A percentile compares a stretch with the other conserved stretches of the same genome.
Evolutionary conservation across 2,888 invertebrate species (phyloP).

Genomic region (Tortricodes alternella): DNA sequence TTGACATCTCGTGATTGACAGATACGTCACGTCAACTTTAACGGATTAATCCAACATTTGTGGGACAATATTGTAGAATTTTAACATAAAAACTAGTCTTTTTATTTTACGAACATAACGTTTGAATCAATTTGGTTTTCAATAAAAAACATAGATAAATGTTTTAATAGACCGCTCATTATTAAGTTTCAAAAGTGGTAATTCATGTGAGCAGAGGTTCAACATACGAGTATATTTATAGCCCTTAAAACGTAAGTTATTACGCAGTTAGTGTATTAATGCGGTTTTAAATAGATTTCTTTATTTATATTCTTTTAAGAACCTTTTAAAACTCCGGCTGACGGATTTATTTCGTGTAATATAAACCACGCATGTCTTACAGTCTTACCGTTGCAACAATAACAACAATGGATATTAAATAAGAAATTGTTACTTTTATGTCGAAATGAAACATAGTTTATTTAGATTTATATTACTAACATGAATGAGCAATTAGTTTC

Average conservation of each 20-base stretch:
- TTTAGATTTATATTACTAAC: too few relatives aligned
- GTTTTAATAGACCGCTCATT: constrained; percentile 8
- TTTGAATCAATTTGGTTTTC: not conserved
- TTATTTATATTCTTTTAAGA: constrained; percentile 15
- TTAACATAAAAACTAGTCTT: not conserved
- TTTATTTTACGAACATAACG: not conserved
- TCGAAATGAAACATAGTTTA: not conserved
- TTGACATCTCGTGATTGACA: constrained; percentile 36
- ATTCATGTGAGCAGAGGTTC: not conserved
- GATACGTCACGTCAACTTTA: not conserved
- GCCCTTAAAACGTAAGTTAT: constrained; percentile 17
- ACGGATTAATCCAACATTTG: constrained; percentile 13
- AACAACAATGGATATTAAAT: not conserved
- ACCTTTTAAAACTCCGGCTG: constrained; percentile 19
- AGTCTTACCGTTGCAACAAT: not conserved
- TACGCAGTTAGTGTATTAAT: constrained; percentile 12
- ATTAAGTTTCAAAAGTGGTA: not conserved
- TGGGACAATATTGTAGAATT: too few relatives aligned
- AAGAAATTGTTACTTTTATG: not conserved
- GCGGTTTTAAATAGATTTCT: constrained; percentile 21
- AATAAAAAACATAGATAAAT: not conserved
- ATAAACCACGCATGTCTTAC: constrained; percentile 2
- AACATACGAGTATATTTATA: constrained; percentile 20
- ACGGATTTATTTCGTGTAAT: constrained; percentile 11
- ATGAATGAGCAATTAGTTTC: too few relatives aligned